Percentiles rank a stretch among this genome's conserved stretches.
Conservation (phyloP, 2,888 invertebrate species). For the Julus scanicus region DNA sequence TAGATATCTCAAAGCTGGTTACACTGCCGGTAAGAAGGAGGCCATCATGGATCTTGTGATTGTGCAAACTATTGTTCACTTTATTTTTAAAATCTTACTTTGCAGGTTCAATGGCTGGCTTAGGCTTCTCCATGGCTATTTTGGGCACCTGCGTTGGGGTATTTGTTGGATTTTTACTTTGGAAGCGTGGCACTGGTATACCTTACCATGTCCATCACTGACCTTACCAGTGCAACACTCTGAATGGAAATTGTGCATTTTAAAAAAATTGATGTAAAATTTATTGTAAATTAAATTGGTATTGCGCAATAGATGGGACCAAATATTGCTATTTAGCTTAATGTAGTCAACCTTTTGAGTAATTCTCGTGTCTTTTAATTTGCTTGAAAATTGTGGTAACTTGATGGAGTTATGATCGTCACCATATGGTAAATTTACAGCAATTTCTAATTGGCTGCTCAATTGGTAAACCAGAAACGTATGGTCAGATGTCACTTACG, state of each 20-base stretch:
- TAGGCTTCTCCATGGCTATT: constrained; percentile 66
- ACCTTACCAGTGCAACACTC: constrained; percentile 18
- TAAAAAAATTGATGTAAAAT: constrained; percentile 34
- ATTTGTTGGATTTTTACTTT: constrained; percentile 64
- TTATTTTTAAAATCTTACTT: neutral
- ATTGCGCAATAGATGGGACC: constrained; percentile 1
- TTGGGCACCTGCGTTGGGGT: constrained; percentile 64
- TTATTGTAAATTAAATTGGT: constrained; percentile 43
- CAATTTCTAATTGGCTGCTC: too few relatives aligned
- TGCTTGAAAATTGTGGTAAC: neutral
- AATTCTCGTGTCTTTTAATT: neutral
- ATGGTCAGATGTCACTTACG: too few relatives aligned
- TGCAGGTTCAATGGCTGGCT: constrained; percentile 65
- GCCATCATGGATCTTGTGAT: neutral
- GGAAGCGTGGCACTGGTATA: constrained; percentile 63
- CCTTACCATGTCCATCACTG: constrained; percentile 61
- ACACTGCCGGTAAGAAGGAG: constrained; percentile 61
- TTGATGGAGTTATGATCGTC: neutral
- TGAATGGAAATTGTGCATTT: neutral
- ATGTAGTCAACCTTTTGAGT: neutral
- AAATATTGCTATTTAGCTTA: neutral
- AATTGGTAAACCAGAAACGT: neutral
- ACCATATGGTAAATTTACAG: too few relatives aligned
- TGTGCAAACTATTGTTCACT: neutral
- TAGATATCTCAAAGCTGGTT: constrained; percentile 62